phyloP scores from a whole-genome alignment of 2,113 vertebrate genomes.

The Cephalopholis sonnerati region DNA sequence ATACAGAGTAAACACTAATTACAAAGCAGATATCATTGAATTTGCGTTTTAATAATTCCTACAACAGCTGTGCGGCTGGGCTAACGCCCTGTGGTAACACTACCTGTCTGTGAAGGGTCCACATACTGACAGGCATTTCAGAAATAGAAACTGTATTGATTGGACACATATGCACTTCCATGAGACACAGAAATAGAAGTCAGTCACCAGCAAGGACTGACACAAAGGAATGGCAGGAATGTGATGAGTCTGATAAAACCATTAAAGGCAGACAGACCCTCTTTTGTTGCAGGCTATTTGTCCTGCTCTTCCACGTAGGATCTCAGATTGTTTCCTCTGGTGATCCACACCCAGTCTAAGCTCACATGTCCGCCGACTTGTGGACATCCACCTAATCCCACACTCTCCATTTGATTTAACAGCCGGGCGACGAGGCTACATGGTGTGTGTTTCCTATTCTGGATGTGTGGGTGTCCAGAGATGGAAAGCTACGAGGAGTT shows the following conservation, averaged over 20 bases:
- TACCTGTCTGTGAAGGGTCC: conserved; percentile 16
- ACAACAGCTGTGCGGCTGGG: not conserved
- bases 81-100: conserved; percentile 28
- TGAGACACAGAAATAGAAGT: conserved; percentile 41
- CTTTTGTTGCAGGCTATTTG: conserved; percentile 57
- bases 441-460: conserved; percentile 56
- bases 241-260: conserved; percentile 72
- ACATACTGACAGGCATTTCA: conserved; percentile 48
- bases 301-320: conserved; percentile 47
- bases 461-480: conserved; percentile 65
- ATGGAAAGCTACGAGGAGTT: conserved; percentile 95
- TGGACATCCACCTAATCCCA: conserved; percentile 16
- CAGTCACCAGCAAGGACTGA: conserved; percentile 37
- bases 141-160: conserved; percentile 61
- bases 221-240: conserved; percentile 74
- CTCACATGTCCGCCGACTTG: not conserved
- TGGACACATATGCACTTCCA: conserved; percentile 9
- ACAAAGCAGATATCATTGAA: not conserved
- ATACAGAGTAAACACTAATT: not conserved
- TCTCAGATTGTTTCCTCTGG: conserved; percentile 4
- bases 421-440: conserved; percentile 57
- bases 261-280: conserved; percentile 50
- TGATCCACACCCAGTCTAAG: conserved; percentile 32
- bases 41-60: not conserved
- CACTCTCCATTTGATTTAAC: conserved; percentile 24